Percentiles rank a stretch among this genome's conserved stretches.
phyloP scores from a whole-genome alignment of 2,113 vertebrate genomes.

The Sinocyclocheilus maitianheensis region DNA sequence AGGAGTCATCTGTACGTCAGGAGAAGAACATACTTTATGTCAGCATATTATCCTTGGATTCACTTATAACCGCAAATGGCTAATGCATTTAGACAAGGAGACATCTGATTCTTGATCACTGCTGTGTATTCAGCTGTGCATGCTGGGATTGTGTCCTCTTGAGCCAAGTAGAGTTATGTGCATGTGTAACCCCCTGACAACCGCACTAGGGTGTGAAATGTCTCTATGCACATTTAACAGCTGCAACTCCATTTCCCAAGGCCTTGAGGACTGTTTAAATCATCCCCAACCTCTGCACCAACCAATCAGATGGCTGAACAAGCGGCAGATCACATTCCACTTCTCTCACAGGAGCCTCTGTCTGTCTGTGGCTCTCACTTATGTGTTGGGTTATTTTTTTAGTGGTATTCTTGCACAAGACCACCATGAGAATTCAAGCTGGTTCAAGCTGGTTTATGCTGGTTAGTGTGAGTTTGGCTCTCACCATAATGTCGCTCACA shows the following conservation, averaged over 20 bases:
- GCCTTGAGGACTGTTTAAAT: constrained; percentile 18
- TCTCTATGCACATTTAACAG: constrained; percentile 27
- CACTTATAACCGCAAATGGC: neutral
- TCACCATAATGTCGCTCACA: neutral
- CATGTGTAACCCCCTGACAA: constrained; percentile 34
- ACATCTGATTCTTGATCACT: neutral
- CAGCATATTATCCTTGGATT: neutral
- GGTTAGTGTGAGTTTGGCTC: neutral
- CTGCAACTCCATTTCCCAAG: constrained; percentile 21
- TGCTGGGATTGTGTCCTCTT: neutral
- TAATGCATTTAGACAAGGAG: neutral
- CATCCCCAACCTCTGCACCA: neutral
- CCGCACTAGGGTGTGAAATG: constrained; percentile 51
- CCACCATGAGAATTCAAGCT: neutral
- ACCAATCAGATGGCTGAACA: constrained; percentile 33
- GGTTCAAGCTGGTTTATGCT: neutral
- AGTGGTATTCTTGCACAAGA: neutral
- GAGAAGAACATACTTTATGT: constrained; percentile 33
- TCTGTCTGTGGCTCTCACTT: constrained; percentile 13
- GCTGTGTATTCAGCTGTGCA: neutral
- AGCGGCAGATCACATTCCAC: constrained; percentile 46
- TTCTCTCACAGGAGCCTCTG: constrained; percentile 36
- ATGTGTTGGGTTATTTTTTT: constrained; percentile 6
- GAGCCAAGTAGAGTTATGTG: constrained; percentile 28
- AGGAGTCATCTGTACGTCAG: constrained; percentile 82